phyloP scores from a whole-genome alignment of 2,888 invertebrate species.

The Apamea monoglypha region DNA sequence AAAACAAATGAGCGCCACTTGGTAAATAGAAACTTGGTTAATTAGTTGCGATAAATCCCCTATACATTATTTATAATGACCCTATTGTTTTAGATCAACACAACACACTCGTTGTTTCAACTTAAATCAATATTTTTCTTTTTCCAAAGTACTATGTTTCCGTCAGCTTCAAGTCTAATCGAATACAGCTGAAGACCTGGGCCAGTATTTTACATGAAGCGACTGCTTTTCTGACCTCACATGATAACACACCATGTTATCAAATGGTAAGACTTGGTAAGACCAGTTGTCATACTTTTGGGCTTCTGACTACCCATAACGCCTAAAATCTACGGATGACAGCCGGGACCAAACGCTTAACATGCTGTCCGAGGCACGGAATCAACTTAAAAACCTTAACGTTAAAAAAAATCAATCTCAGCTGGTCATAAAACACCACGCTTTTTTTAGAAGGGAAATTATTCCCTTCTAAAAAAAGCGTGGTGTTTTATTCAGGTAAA shows the following conservation, averaged over 20 bases:
- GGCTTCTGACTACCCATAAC: background rate
- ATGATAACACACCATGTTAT: too few species aligned
- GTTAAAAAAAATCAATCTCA: background rate
- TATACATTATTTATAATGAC: background rate
- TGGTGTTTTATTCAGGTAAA: too few species aligned
- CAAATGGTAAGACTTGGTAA: too few species aligned
- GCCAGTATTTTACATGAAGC: background rate
- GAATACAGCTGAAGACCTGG: background rate
- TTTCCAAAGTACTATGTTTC: background rate
- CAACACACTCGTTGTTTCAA: background rate
- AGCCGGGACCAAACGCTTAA: background rate
- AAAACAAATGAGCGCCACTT: background rate
- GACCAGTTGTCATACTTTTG: background rate
- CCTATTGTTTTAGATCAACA: background rate
- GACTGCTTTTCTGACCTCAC: background rate
- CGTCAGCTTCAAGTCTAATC: background rate
- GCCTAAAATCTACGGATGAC: background rate
- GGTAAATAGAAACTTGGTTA: constrained; percentile 14
- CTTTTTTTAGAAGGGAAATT: too few species aligned
- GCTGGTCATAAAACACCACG: too few species aligned
- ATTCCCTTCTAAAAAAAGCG: too few species aligned
- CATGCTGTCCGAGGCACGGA: background rate
- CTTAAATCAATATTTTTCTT: background rate
- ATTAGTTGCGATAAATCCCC: constrained; percentile 27
- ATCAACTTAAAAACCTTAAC: background rate